Evolutionary conservation across 2,888 invertebrate genomes (phyloP).

Genomic region (Harpagoxenus sublaevis): DNA sequence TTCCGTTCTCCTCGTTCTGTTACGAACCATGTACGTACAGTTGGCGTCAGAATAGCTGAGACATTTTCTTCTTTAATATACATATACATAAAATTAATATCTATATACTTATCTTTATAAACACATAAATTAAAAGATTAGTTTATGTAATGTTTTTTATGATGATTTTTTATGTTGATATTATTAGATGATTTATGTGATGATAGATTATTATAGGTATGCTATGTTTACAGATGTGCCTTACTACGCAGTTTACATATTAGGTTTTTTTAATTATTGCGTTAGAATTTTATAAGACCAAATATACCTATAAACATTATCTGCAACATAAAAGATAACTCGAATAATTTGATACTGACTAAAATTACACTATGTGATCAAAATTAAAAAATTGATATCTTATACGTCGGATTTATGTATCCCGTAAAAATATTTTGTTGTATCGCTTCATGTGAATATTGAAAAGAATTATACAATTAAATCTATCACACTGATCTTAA

Average conservation of each 20-base stretch:
- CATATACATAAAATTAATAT: background rate
- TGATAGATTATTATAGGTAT: too few relatives aligned
- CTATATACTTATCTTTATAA: background rate
- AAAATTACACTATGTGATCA: background rate
- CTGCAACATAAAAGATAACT: background rate
- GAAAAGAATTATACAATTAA: background rate
- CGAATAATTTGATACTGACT: background rate
- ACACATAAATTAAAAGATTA: background rate
- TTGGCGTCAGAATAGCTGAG: background rate
- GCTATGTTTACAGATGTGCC: too few relatives aligned
- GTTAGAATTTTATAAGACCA: background rate
- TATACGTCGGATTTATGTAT: background rate
- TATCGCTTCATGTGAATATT: background rate
- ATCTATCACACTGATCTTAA: background rate
- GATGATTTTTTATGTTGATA: too few relatives aligned
- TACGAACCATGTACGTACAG: background rate
- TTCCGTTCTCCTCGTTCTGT: background rate
- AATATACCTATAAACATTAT: background rate
- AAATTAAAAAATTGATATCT: background rate
- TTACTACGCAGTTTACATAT: background rate
- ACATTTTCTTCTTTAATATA: background rate
- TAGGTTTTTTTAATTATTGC: background rate
- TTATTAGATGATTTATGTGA: too few relatives aligned
- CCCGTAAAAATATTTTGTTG: background rate
- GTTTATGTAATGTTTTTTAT: background rate